Base-by-base conservation (phyloP, 2,797 vertebrate species). In the Pseudopleuronectes americanus region DNA sequence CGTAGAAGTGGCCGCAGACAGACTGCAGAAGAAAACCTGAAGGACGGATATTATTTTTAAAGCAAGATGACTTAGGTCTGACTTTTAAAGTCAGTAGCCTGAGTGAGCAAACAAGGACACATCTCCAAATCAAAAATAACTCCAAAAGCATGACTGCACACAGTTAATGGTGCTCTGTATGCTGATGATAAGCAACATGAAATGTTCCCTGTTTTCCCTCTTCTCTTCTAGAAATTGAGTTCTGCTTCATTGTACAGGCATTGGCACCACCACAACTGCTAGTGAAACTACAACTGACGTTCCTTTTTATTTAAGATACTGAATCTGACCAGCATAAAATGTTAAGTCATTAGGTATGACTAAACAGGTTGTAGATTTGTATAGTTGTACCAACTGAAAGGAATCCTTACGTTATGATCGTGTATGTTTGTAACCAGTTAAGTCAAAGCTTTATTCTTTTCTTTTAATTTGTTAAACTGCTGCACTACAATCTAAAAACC, bases 81-180 rank as follows among this genome's bases (percentile, higher is more conserved):
- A 64, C 12, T 49, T 52, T 59, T 54, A 53, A 58, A 54, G 52
- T 33, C 58, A 56, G 62, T 12, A 7, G 12, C 9, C 41, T 55
- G 45, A 58, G 10, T 48, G 52, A 41, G 58, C 52, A 69, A 41
- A 56, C 13, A 33, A 33, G 4, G 19, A 7, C 45, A 63, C 21
- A 71, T 55, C 36, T 48, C 19, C n/a, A 68, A 38, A 70, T 9
- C 53, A 61, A 54, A 57, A 51, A 71, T 57, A 69, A 61, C 53
- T 14, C 41, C 66, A 56, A 16, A 64, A 73, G 71, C 79, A 79
- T 89, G 77, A 26, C 52, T 3, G 1, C 58, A 68, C 74, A 68
- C 66, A 55, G 60, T 41, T 52, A 66, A 61, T 41, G 49, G 65
- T 14, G 7, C 57, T 70, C 41, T 52, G n/a, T 49, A 14, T 68